These are phyloP conservation scores for Petrolisthes cinctipes DNA, from an alignment of 2,888 invertebrate species.

Conservation along the genomic window DNA sequence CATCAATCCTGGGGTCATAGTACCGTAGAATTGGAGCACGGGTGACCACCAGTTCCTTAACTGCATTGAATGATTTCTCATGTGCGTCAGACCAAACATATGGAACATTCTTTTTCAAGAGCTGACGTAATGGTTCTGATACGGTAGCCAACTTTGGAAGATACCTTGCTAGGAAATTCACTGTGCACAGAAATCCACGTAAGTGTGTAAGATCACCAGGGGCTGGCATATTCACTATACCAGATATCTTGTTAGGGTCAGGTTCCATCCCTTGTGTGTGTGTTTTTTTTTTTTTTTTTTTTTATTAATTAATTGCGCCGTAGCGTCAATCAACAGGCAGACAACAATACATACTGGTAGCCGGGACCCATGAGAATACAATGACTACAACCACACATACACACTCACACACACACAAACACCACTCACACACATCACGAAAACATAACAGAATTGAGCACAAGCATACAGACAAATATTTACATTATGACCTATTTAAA, in stretches of 20 bases:
- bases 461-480: too few relatives aligned
- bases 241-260: background rate
- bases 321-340: too few relatives aligned
- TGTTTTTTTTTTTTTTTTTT: too few relatives aligned
- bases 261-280: background rate
- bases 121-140: background rate
- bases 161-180: background rate
- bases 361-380: too few relatives aligned
- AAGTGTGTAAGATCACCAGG: background rate
- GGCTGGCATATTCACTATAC: background rate
- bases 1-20: background rate
- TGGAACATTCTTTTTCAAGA: background rate
- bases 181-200: background rate
- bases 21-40: background rate
- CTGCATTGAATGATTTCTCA: background rate
- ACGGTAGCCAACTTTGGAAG: background rate
- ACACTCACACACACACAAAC: too few relatives aligned
- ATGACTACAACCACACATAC: too few relatives aligned
- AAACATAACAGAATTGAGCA: too few relatives aligned
- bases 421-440: too few relatives aligned
- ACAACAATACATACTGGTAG: too few relatives aligned
- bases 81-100: background rate
- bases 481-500: too few relatives aligned
- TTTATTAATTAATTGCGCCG: too few relatives aligned
- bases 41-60: background rate